Base-by-base conservation (phyloP, 1,140 invertebrate species). In the Tetragnatha versicolor region DNA sequence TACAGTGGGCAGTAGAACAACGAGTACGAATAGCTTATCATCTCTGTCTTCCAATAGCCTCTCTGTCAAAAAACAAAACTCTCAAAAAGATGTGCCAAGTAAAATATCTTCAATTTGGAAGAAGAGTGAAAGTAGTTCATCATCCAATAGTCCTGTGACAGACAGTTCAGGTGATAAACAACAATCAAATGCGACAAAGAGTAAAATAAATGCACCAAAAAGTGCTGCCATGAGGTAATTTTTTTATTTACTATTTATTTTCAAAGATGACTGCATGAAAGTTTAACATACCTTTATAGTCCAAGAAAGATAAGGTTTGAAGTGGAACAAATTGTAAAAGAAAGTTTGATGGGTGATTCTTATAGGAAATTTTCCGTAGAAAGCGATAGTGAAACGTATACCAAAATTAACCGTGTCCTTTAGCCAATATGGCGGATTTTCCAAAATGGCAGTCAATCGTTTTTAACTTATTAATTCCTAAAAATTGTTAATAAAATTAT, bases 31-130 rank as follows among this genome's bases (percentile, higher is more conserved):
- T 33, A 82, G 77, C 55, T 55, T 82, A 25, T 82, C 82, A 17
- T 60, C 79, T 9, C 72, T 82, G 73, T 79, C 77, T 80, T 63
- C 82, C 77, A 81, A 79, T 47, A 79, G 76, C 37, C 25, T 68
- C 14, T 68, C 65, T 45, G 29, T 42, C 82, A 85, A 88, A 81
- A 84, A 86, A 39, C 68, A 86, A 86, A 29, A 85, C 85, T 29
- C 82, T 85, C 53, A 81, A 65, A 92, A 92, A 83, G 91, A 93
- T 79, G 90, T 93, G 1, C 91, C 92, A 2, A 95, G 94, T 84
- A 94, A 94, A 84, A 95, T 96, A 47, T 93, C 94, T 1, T 93
- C 89, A 83, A 87, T 97, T 14, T 96, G 94, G 94, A 96, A 94
- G 82, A 92, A 42, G 14, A 79, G 76, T 60, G 76, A 79, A 61